Evolutionary conservation across 2,888 invertebrate genomes (phyloP).

Genomic region (Pollenia labialis): DNA sequence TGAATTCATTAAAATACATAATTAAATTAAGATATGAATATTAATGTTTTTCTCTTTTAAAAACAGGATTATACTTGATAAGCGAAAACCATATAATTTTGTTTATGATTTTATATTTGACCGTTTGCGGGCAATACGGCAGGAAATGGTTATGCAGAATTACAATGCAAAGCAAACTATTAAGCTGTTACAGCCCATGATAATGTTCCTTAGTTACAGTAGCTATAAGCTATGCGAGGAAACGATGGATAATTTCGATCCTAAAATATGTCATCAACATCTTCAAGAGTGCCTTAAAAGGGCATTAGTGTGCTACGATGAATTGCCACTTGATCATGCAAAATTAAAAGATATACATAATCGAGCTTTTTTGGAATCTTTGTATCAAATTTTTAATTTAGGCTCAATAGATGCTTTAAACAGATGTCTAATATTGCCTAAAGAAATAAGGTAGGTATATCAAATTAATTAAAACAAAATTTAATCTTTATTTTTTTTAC

Average conservation of each 20-base stretch:
- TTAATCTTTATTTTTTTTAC: constrained; percentile 36
- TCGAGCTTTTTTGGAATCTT: constrained; percentile 85
- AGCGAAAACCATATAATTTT: constrained; percentile 84
- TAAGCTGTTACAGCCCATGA: constrained; percentile 86
- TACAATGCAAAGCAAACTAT: constrained; percentile 84
- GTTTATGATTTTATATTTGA: constrained; percentile 89
- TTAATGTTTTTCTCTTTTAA: no score
- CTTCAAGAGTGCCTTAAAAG: constrained; percentile 87
- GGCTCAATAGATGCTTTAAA: constrained; percentile 85
- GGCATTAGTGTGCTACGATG: constrained; percentile 85
- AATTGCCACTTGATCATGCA: constrained; percentile 72
- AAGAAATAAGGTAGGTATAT: constrained; percentile 81
- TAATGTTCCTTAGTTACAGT: constrained; percentile 87
- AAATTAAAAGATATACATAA: constrained; percentile 75
- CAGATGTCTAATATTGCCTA: constrained; percentile 84
- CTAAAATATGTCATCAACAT: constrained; percentile 87
- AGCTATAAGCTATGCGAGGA: constrained; percentile 86
- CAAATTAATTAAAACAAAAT: not conserved
- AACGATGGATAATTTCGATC: constrained; percentile 85
- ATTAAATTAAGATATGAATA: not conserved
- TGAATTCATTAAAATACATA: not conserved
- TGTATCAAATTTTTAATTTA: constrained; percentile 86
- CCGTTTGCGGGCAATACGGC: constrained; percentile 87
- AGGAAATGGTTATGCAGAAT: constrained; percentile 88
- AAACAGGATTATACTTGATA: constrained; percentile 80